Evolutionary conservation across 2,888 invertebrate species (phyloP), one percentile per base, ranked within the genome.

Genomic region (Sinelater perroti): DNA sequence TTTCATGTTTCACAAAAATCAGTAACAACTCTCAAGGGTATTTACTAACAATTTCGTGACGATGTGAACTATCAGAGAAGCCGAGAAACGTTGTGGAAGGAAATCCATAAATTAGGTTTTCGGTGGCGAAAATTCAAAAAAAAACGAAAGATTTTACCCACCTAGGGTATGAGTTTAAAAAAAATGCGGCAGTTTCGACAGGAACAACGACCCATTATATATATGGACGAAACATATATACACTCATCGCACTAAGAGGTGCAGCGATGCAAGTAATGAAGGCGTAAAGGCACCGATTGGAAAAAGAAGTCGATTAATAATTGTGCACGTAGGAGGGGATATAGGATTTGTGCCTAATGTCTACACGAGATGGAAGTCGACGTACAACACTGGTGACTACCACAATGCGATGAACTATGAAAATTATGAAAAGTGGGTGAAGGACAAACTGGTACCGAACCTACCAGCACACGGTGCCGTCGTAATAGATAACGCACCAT

Each of bases 401-500:
- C 24, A 24, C 8, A 7, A 42, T 21, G 20, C 17, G 8, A 42
- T 35, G 35, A 35, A 35, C 16, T 24, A 24, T 10, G 14, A 21
- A 26, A 50, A 42, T 10, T 51, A 10, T 31, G 18, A 30, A 18
- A 51, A 42, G 21, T 62, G 59, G 62, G 1, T 56, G 8, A 16
- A 40, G 13, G 18, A 20, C 7, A n/a, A 54, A 30, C 11, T 62
- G 1, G 3, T 62, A 7, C 60, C 54, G 7, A 67, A 67, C 60
- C 31, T 66, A 20, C 60, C 60, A 5, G 44, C 44, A 28, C 51
- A 51, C n/a, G 60, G 59, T 18, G 60, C 66, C n/a, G 31, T 66
- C 2, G 65, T 68, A 8, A 60, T 68, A 17, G 67, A 69, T 45
- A 69, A 69, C 47, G 59, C 67, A 6, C 10, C 56, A 6, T 66